phyloP scores from a whole-genome alignment of 1,140 invertebrate species.

The Hypothenemus hampei region DNA sequence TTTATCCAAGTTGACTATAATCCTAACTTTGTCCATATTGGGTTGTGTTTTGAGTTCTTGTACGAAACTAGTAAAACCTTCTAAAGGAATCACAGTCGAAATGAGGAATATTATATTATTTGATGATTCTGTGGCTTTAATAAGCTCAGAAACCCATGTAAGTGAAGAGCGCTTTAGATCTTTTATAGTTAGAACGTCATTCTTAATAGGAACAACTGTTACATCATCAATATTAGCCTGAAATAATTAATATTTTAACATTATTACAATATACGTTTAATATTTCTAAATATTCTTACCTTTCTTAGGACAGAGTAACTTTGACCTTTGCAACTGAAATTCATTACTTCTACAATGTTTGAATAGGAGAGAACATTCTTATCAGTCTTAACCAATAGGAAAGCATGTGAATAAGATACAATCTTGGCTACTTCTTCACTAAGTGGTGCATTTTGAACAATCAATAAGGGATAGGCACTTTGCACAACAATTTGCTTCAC shows the following conservation, averaged over 20 bases:
- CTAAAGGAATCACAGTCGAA: constrained; percentile 33
- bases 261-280: background rate
- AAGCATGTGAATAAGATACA: constrained; percentile 33
- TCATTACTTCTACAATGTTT: constrained; percentile 28
- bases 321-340: constrained; percentile 29
- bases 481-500: constrained; percentile 33
- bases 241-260: constrained; percentile 6
- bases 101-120: constrained; percentile 33
- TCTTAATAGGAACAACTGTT: constrained; percentile 34
- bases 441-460: constrained; percentile 34
- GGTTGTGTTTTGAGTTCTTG: constrained; percentile 29
- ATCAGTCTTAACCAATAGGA: constrained; percentile 31
- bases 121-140: constrained; percentile 20
- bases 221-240: constrained; percentile 17
- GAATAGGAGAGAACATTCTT: constrained; percentile 28
- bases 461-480: constrained; percentile 33
- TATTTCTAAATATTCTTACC: constrained; percentile 22
- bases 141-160: constrained; percentile 38
- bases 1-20: constrained; percentile 39
- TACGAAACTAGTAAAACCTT: constrained; percentile 38
- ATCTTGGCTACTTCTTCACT: constrained; percentile 33
- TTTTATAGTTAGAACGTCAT: constrained; percentile 37
- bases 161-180: constrained; percentile 33
- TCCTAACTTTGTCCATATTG: constrained; percentile 29
- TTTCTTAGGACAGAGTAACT: constrained; percentile 36